Conservation (phyloP, 1,140 invertebrate genomes). For the Drosophila tani region DNA sequence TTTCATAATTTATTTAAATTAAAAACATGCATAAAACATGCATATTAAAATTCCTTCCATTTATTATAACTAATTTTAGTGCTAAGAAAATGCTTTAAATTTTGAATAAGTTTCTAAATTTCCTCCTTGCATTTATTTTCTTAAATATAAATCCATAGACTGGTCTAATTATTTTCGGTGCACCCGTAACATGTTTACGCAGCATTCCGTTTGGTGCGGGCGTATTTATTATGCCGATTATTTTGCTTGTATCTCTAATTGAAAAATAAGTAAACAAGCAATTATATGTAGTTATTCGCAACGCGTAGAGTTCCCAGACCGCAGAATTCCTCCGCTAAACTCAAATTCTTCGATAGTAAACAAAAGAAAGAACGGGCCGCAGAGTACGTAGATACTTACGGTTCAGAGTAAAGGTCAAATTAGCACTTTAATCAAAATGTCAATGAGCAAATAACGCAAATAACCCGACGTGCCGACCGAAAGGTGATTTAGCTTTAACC, state of each 20-base stretch:
- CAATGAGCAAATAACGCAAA: constrained; percentile 75
- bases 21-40: no score
- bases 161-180: neutral
- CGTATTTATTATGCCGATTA: constrained; percentile 76
- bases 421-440: constrained; percentile 80
- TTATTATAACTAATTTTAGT: no score
- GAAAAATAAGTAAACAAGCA: constrained; percentile 76
- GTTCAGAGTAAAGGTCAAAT: constrained; percentile 57
- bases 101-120: neutral
- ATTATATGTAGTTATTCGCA: constrained; percentile 47
- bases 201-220: constrained; percentile 38
- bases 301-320: constrained; percentile 17
- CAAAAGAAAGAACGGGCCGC: constrained; percentile 28
- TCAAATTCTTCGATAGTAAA: constrained; percentile 59
- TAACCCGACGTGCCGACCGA: constrained; percentile 58
- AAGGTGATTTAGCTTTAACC: constrained; percentile 55
- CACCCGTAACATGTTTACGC: constrained; percentile 14
- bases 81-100: no score
- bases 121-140: neutral
- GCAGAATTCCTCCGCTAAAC: constrained; percentile 25
- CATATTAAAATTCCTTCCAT: no score
- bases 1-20: neutral
- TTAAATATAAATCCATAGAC: no score
- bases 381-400: neutral
- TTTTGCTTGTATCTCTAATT: constrained; percentile 69